Evolutionary conservation across 2,797 vertebrate species (phyloP).

Genomic region (Urosaurus nigricauda): DNA sequence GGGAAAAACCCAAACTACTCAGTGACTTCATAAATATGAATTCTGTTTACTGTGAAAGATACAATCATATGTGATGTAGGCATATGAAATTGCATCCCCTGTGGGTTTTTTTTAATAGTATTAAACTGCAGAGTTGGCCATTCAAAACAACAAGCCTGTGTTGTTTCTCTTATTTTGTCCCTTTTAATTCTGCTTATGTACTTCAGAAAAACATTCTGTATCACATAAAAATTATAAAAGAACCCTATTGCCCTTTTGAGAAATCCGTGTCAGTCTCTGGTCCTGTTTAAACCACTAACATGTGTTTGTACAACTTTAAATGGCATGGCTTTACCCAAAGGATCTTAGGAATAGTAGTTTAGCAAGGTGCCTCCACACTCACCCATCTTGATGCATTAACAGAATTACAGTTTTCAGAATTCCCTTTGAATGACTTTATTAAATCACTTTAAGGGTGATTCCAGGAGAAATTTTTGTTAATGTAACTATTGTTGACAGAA

Average conservation of each 20-base stretch:
- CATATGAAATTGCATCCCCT: background rate
- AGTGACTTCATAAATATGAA: background rate
- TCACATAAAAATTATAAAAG: background rate
- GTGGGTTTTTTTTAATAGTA: background rate
- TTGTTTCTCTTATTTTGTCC: background rate
- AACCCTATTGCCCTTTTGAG: background rate
- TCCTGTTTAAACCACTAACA: background rate
- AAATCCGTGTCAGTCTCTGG: background rate
- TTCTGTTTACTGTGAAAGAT: slow-evolving; percentile 11
- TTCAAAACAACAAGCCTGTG: background rate
- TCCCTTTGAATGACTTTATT: background rate
- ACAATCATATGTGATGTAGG: background rate
- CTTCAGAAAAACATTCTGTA: background rate
- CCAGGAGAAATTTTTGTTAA: background rate
- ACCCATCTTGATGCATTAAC: background rate
- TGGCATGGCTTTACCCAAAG: background rate
- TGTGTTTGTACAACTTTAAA: background rate
- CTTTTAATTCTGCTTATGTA: background rate
- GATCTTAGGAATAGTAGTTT: background rate
- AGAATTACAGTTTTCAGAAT: background rate
- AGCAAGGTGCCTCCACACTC: background rate
- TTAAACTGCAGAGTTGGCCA: background rate
- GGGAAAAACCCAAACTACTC: background rate
- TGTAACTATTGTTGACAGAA: background rate
- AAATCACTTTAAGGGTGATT: background rate